phyloP scores from a whole-genome alignment of 2,113 vertebrate species.

The Leptocoma aspasia region DNA sequence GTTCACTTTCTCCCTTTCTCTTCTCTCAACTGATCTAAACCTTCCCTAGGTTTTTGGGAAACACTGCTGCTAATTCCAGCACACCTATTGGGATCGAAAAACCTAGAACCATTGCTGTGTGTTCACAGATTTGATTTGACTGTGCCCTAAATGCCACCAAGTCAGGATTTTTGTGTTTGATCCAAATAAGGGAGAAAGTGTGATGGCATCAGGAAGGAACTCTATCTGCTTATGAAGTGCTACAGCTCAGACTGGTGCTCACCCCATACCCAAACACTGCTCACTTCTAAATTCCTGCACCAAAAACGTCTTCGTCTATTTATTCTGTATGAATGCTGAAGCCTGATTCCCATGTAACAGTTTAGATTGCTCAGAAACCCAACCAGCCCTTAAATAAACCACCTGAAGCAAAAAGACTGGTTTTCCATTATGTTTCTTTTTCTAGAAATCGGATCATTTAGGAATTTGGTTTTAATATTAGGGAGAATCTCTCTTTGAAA shows the following conservation, averaged over 20 bases:
- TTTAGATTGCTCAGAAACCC: not conserved
- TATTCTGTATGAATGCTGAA: not conserved
- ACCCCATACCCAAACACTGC: not conserved
- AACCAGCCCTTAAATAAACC: not conserved
- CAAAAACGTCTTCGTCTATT: not conserved
- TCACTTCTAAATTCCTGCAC: not conserved
- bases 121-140: not conserved
- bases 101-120: not conserved
- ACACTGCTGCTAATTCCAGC: not conserved
- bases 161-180: not conserved
- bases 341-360: not conserved
- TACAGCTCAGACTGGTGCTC: not conserved
- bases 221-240: not conserved
- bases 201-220: not conserved
- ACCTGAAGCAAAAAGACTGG: not conserved
- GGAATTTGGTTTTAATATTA: not conserved
- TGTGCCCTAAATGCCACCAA: not conserved
- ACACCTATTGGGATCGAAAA: not conserved
- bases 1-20: not conserved
- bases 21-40: not conserved
- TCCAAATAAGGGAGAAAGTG: not conserved
- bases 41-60: not conserved
- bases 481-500: slow-evolving; percentile 24
- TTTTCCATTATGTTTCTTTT: not conserved
- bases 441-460: not conserved